Percentiles rank a stretch among this genome's conserved stretches.
Conservation (phyloP, 2,797 vertebrate genomes). For the Botia kubotai region DNA sequence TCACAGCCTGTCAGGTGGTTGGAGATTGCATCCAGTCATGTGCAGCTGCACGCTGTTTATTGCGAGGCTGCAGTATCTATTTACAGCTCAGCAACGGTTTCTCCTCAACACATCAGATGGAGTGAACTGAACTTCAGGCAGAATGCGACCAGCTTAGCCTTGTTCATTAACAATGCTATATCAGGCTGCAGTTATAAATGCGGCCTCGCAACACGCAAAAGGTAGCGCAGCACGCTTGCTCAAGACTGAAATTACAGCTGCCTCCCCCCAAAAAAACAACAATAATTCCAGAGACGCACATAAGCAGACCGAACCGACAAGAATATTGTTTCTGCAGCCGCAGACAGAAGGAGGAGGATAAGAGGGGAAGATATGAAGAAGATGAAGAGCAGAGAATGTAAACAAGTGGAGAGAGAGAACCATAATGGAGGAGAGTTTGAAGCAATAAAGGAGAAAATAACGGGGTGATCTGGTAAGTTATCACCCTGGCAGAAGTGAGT, state of each 20-base stretch:
- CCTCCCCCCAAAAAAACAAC: slow-evolving; percentile 46
- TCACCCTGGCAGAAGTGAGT: slow-evolving; percentile 61
- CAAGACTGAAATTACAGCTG: slow-evolving; percentile 63
- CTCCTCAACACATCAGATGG: slow-evolving; percentile 51
- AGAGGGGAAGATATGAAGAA: slow-evolving; percentile 58
- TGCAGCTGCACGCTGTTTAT: slow-evolving; percentile 18
- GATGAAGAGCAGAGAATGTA: slow-evolving; percentile 64
- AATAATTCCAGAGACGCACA: slow-evolving; percentile 45
- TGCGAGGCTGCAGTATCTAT: slow-evolving; percentile 25
- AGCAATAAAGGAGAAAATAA: slow-evolving; percentile 61
- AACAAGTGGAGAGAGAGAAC: slow-evolving; percentile 57
- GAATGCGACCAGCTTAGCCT: slow-evolving; percentile 49
- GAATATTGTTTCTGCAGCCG: slow-evolving; percentile 75
- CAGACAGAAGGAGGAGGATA: slow-evolving; percentile 62
- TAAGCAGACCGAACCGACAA: slow-evolving; percentile 63
- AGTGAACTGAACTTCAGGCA: slow-evolving; percentile 44
- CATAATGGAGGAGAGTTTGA: slow-evolving; percentile 56
- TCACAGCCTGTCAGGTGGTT: slow-evolving; percentile 6
- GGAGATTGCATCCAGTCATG: slow-evolving; percentile 19
- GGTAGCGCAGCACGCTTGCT: slow-evolving; percentile 32
- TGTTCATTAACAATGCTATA: slow-evolving; percentile 61
- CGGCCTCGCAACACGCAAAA: slow-evolving; percentile 36
- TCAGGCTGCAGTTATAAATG: slow-evolving; percentile 63
- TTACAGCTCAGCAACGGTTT: slow-evolving; percentile 30
- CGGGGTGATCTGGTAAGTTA: slow-evolving; percentile 57